Evolutionary conservation across 2,888 invertebrate species (phyloP), one percentile per base, ranked within the genome.

Genomic region (Caenorhabditis becei): DNA sequence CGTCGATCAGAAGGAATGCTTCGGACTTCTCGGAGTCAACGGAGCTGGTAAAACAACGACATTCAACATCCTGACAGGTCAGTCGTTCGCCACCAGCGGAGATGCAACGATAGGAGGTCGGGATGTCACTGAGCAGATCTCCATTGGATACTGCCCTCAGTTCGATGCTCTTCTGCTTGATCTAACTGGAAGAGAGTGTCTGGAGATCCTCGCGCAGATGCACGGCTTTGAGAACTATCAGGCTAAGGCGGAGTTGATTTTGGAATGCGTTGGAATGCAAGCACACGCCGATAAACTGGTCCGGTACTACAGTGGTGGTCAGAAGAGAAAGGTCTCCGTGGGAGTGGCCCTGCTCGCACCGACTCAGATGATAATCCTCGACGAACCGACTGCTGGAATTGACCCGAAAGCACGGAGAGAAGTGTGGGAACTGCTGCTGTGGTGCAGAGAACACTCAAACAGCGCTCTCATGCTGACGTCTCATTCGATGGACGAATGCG

Each of bases 401-500:
- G 83, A 85, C 53, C 80, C 85, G 11, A 79, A 63, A 16, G 85
- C 85, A 0, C 63, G 86, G 32, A 59, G 80, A 35, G 86, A 88
- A 37, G 81, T 88, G 37, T 72, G 83, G 65, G 71, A 80, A 37
- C 41, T 88, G 53, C n/a, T n/a, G n/a, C n/a, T n/a, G 49, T 88
- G 63, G 37, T 66, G 16, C 49, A n/a, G 54, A 41, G 75, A 54
- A 35, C 66, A 75, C 18, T 1, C 47, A 10, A 54, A 66, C 14
- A 20, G 88, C 32, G 87, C 89, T 0, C 87, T 89, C 41, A 83
- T 89, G 10, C 63, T 89, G 63, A 90, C 90, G 1, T 90, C 90
- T 2, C 90, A 90, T 67, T 90, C 89, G 65, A 90, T 91, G 89
- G 89, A 91, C 69, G 90, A 90, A 80, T 90, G 90, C 0, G 90